These are phyloP conservation scores for Myotis yumanensis DNA, from an alignment of 2,113 vertebrate genomes.

Conservation along the genomic window DNA sequence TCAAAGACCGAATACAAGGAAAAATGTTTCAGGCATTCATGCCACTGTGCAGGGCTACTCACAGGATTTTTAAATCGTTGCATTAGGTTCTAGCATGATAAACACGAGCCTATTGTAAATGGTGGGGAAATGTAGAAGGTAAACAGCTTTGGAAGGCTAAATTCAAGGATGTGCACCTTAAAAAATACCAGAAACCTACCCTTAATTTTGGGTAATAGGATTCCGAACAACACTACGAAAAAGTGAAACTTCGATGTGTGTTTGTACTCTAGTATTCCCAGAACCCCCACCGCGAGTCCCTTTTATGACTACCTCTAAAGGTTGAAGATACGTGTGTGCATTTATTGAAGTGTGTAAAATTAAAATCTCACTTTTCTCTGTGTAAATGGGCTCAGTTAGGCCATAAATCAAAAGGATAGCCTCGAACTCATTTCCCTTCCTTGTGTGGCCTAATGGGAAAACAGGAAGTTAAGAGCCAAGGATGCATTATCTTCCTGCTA, in stretches of 20 bases:
- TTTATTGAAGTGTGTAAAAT: slow-evolving; percentile 78
- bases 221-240: slow-evolving; percentile 29
- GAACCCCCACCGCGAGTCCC: slow-evolving; percentile 37
- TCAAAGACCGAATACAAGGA: slow-evolving; percentile 1
- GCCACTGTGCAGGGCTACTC: not conserved
- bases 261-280: slow-evolving; percentile 50
- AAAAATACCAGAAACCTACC: not conserved
- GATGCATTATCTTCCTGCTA: not conserved
- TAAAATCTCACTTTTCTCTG: slow-evolving; percentile 73
- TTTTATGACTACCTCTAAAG: slow-evolving; percentile 64
- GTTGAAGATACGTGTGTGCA: slow-evolving; percentile 64
- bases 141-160: not conserved
- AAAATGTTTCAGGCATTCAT: not conserved
- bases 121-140: not conserved
- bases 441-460: slow-evolving; percentile 71
- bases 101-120: not conserved
- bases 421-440: slow-evolving; percentile 73
- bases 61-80: not conserved
- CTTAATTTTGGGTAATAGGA: not conserved
- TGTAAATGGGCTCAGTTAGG: slow-evolving; percentile 62
- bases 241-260: slow-evolving; percentile 37
- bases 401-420: slow-evolving; percentile 75
- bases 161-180: not conserved
- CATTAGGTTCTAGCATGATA: not conserved
- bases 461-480: slow-evolving; percentile 55